phyloP scores from a whole-genome alignment of 1,140 invertebrate species.

The Aphidius gifuensis region DNA sequence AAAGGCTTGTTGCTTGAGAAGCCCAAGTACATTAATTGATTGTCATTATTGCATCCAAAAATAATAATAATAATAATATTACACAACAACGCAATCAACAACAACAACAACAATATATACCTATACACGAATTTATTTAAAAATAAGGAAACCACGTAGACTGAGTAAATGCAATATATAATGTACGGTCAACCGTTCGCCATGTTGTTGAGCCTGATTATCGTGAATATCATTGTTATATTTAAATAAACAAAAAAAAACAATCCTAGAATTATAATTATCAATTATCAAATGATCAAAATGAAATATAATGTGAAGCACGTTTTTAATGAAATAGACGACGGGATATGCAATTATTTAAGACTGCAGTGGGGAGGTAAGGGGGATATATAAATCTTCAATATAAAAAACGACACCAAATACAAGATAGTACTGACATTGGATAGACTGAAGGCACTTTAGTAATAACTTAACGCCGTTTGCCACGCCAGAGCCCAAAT shows the following conservation, averaged over 20 bases:
- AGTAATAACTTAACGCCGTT: conserved; percentile 54
- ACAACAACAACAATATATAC: conserved; percentile 18
- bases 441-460: conserved; percentile 58
- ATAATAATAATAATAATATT: conserved; percentile 1
- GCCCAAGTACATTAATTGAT: background rate
- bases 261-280: background rate
- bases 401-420: conserved; percentile 59
- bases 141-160: conserved; percentile 53
- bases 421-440: conserved; percentile 59
- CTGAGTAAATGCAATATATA: conserved; percentile 57
- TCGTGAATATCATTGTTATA: conserved; percentile 24
- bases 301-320: background rate
- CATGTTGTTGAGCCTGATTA: conserved; percentile 48
- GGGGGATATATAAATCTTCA: no score
- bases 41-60: no score
- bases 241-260: conserved; percentile 19
- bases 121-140: no score
- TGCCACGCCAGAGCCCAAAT: conserved; percentile 43
- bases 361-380: conserved; percentile 54
- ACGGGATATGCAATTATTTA: conserved; percentile 44
- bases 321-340: no score
- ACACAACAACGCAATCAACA: conserved; percentile 9
- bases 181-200: conserved; percentile 49
- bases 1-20: no score
- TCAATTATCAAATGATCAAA: conserved; percentile 13